Conservation (phyloP, 2,888 invertebrate species). For the Drosophila pegasa region DNA sequence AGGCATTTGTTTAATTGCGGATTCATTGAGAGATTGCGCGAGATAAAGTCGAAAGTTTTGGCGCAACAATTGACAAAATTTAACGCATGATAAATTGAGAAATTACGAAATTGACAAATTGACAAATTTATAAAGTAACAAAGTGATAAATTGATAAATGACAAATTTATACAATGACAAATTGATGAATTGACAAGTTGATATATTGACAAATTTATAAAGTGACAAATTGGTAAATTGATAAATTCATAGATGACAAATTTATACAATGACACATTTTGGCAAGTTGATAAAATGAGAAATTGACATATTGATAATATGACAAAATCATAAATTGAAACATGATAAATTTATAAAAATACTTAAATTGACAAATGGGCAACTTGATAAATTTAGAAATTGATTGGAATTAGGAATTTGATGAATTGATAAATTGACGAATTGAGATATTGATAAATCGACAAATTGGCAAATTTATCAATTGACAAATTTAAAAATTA, state of each 20-base stretch:
- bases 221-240: slow-evolving; percentile 76
- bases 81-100: no score
- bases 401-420: slow-evolving; percentile 78
- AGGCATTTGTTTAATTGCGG: slow-evolving; percentile 67
- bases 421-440: no score
- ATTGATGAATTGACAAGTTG: slow-evolving; percentile 67
- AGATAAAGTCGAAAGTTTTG: slow-evolving; percentile 48
- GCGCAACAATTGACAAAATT: slow-evolving; percentile 62
- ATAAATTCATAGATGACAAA: slow-evolving; percentile 58
- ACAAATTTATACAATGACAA: no score
- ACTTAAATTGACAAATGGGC: slow-evolving; percentile 70
- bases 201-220: slow-evolving; percentile 65
- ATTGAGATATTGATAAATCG: slow-evolving; percentile 72
- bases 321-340: no score
- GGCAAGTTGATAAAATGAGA: no score
- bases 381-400: no score
- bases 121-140: no score
- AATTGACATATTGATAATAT: slow-evolving; percentile 66
- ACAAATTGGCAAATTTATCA: slow-evolving; percentile 65
- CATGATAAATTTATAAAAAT: no score
- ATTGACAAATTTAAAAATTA: no score
- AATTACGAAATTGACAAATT: slow-evolving; percentile 73
- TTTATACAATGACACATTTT: no score
- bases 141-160: no score
- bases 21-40: slow-evolving; percentile 31